A percentile compares a stretch with the other conserved stretches of the same genome.
phyloP scores from a whole-genome alignment of 1,140 invertebrate species.

The Zaprionus camerounensis region DNA sequence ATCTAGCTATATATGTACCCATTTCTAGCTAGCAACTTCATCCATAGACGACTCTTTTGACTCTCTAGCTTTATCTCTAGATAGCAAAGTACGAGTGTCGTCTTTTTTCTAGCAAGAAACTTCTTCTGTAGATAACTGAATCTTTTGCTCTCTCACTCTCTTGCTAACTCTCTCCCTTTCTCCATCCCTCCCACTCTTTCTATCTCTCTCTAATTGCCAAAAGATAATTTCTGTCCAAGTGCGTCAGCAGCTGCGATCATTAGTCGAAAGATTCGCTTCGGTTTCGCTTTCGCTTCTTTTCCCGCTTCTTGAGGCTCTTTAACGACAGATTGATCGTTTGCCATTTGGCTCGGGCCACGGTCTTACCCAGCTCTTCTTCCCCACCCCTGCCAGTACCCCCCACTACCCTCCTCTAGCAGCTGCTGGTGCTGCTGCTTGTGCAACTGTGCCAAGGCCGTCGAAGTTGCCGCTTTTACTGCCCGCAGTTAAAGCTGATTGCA shows the following conservation, averaged over 20 bases:
- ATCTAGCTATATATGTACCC: too few species aligned
- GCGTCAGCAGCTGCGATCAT: slow-evolving; percentile 26
- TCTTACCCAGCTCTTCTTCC: neutral
- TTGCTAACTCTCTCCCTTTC: neutral
- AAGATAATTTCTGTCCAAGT: neutral
- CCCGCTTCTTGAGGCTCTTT: slow-evolving; percentile 20
- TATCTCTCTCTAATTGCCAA: neutral
- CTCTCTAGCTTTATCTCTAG: neutral
- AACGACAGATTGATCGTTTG: slow-evolving; percentile 48
- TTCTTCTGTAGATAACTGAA: too few species aligned
- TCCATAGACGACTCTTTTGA: too few species aligned
- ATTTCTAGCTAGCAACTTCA: too few species aligned
- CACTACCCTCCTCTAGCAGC: neutral
- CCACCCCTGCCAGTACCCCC: neutral
- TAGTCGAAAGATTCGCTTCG: slow-evolving; percentile 8
- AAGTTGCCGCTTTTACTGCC: slow-evolving; percentile 44
- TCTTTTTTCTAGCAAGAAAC: too few species aligned
- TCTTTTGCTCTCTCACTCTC: too few species aligned
- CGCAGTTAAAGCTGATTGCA: slow-evolving; percentile 56
- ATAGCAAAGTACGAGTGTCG: too few species aligned
- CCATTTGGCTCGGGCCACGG: slow-evolving; percentile 29
- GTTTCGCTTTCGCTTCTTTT: slow-evolving; percentile 12
- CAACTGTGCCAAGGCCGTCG: slow-evolving; percentile 65
- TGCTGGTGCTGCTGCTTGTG: neutral
- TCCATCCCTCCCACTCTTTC: neutral